Base-by-base conservation (phyloP, 2,888 invertebrate species). In the Caenorhabditis japonica region DNA sequence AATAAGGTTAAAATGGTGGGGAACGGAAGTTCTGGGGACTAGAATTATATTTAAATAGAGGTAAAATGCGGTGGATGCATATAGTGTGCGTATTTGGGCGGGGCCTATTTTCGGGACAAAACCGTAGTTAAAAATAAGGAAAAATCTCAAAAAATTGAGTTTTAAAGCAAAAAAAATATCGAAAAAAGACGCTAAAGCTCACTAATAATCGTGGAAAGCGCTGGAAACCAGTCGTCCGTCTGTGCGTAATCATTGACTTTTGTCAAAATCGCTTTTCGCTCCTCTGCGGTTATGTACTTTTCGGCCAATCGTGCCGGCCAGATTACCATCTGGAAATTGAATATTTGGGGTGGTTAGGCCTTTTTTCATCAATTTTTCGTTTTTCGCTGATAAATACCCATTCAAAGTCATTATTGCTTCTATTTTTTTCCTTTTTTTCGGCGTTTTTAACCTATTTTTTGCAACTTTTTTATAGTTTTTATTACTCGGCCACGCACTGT, bases 291-390 rank as follows among this genome's bases (percentile, higher is more conserved):
- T 15, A 85, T 80, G 68, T 86, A 86, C 25, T 82, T 74, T 59
- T 84, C 84, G n/a, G 85, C 84, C 13, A 86, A 56, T 17, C 86
- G 56, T 3, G 86, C 85, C 3, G 86, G 86, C 85, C 86, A 86
- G 52, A 86, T 86, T 7, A 85, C 80, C 79, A 86, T 82, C 84
- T 85, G 73, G 44, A 75, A 59, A 13, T 30, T 15, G 39, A 15
- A 25, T 8, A 33, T n/a, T n/a, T n/a, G n/a, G n/a, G n/a, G n/a
- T n/a, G n/a, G n/a, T n/a, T n/a, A n/a, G n/a, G n/a, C n/a, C n/a
- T n/a, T n/a, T n/a, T n/a, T n/a, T n/a, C n/a, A 23, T 59, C 33
- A 34, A 30, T 10, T 30, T 30, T 10, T 30, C 5, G 10, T 10
- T 30, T 30, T 12, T 30, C 17, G 4, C 34, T 34, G 21, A 38